Evolutionary conservation across 1,140 invertebrate genomes (phyloP).

Genomic region (Goniozus legneri): DNA sequence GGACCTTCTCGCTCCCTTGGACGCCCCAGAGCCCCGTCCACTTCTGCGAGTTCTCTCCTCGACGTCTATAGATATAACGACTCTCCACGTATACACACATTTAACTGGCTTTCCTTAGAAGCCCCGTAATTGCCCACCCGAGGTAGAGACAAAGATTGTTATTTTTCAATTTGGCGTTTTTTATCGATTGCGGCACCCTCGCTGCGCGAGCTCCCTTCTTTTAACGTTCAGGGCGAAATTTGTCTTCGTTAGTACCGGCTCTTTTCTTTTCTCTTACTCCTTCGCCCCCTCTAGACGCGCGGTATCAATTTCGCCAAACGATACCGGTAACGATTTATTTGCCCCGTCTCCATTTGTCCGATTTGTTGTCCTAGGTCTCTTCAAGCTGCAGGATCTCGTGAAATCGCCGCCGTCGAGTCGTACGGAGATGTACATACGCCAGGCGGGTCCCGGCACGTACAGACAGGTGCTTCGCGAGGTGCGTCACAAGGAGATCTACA

Average conservation of each 20-base stretch:
- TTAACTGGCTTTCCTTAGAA: constrained; percentile 1
- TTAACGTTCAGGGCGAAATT: constrained; percentile 3
- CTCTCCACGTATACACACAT: background rate
- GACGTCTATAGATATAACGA: constrained; percentile 6
- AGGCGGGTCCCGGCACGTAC: constrained; percentile 71
- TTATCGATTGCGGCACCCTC: background rate
- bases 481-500: constrained; percentile 77
- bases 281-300: too few species aligned
- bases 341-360: constrained; percentile 4
- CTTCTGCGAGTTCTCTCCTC: background rate
- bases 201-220: background rate
- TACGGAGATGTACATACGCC: constrained; percentile 81
- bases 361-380: constrained; percentile 65
- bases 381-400: constrained; percentile 82
- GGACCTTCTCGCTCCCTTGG: constrained; percentile 5
- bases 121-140: constrained; percentile 24
- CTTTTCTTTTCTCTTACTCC: constrained; percentile 2
- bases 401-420: constrained; percentile 64
- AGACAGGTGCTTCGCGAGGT: constrained; percentile 75
- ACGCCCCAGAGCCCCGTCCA: background rate
- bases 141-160: constrained; percentile 22
- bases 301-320: too few species aligned
- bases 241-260: too few species aligned
- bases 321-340: too few species aligned
- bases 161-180: constrained; percentile 31